Base-by-base conservation (phyloP, 23 tunicate species). In the Ciona savignyi region DNA sequence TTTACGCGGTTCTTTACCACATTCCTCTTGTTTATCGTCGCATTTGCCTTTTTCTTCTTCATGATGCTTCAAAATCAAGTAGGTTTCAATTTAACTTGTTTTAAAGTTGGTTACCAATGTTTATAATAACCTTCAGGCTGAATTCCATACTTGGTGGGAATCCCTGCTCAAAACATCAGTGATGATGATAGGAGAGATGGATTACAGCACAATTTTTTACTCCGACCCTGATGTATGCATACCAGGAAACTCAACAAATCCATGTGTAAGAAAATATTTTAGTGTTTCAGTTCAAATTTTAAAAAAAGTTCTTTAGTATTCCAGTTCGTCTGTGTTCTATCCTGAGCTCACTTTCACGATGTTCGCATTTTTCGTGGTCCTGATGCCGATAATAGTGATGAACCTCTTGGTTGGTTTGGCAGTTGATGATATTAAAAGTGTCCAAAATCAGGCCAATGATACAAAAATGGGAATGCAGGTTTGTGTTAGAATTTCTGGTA, bases 121-220 rank as follows among this genome's bases (percentile, higher is more conserved):
- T n/a, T n/a, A n/a, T n/a, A n/a, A n/a, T n/a, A n/a, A n/a, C n/a
- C n/a, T n/a, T n/a, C 56, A 42, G 56, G 56, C 56, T 6, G 56
- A 42, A 15, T 42, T 42, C 24, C 15, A 63, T 2, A 72, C 72
- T 21, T 75, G 72, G 79, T 80, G 49, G 62, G 49, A 35, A 21
- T 65, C 85, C 24, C 21, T 73, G 22, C 61, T 80, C 28, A 80
- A 67, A 63, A 63, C 78, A 3, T 19, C 35, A 21, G 78, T 80
- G 19, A 80, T 80, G 85, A 80, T 73, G 79, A 29, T 80, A 0
- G 85, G 85, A 22, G 85, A 80, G 34, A 51, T 80, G 23, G 85
- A 80, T 33, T 80, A 72, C 62, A 29, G 31, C 1, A 28, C 42
- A 22, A 80, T 80, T n/a, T 80, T 80, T 35, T 80, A 64, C 67